Conservation (phyloP, 2,797 vertebrate species). For the Mus caroli region DNA sequence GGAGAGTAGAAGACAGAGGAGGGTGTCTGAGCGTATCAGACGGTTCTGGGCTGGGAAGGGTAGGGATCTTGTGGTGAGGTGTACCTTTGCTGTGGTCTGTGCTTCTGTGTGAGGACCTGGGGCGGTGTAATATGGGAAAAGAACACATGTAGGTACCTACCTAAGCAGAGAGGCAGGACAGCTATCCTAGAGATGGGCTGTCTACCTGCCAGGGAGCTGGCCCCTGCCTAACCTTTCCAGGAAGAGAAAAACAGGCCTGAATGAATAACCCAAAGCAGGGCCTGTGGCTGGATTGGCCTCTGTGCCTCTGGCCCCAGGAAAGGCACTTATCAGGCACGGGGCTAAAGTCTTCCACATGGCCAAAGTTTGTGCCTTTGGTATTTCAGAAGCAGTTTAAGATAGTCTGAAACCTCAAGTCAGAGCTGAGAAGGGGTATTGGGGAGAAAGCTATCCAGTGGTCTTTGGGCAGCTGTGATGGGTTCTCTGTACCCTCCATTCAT, state of each 20-base stretch:
- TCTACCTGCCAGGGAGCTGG: not conserved
- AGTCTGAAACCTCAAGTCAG: not conserved
- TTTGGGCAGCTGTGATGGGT: not conserved
- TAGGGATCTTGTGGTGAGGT: not conserved
- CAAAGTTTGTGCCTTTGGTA: not conserved
- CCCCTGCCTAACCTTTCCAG: not conserved
- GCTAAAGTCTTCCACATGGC: not conserved
- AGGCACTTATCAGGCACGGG: not conserved
- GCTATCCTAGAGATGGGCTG: not conserved
- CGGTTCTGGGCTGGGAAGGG: not conserved
- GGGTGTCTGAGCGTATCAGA: not conserved
- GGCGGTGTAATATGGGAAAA: not conserved
- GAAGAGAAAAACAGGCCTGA: not conserved
- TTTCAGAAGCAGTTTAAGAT: not conserved
- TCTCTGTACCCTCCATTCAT: not conserved
- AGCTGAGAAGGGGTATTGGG: not conserved
- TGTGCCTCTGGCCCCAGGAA: not conserved
- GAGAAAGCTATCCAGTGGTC: not conserved
- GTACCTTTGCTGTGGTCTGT: not conserved
- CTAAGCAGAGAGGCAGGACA: not conserved
- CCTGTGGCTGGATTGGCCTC: not conserved
- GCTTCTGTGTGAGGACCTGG: not conserved
- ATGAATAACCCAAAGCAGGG: not conserved
- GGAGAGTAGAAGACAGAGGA: not conserved
- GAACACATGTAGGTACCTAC: not conserved